phyloP scores from a whole-genome alignment of 1,140 invertebrate genomes.

The Doryteuthis pealeii region DNA sequence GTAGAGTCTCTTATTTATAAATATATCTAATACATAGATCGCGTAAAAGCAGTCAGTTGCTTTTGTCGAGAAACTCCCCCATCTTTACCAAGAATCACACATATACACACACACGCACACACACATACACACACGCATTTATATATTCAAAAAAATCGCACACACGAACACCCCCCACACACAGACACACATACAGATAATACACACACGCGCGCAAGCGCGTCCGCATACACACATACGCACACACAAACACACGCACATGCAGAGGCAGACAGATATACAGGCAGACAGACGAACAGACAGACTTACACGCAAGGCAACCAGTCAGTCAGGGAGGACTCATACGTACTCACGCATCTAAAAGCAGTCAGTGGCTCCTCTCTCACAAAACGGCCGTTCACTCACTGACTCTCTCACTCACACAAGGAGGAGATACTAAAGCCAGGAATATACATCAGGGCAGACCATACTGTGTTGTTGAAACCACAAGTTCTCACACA shows the following conservation, averaged over 20 bases:
- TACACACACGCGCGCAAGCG: constrained; percentile 23
- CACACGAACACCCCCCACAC: constrained; percentile 26
- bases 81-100: constrained; percentile 8
- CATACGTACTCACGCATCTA: not conserved
- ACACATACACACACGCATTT: constrained; percentile 17
- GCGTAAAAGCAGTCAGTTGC: not conserved
- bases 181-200: constrained; percentile 22
- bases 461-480: too few species aligned
- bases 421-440: too few species aligned
- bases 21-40: not conserved
- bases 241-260: constrained; percentile 23
- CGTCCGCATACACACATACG: constrained; percentile 23
- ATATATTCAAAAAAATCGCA: constrained; percentile 20
- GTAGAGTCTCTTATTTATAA: not conserved
- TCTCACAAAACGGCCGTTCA: too few species aligned
- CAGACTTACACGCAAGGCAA: constrained; percentile 21
- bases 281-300: constrained; percentile 18
- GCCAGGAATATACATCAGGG: too few species aligned
- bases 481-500: constrained; percentile 3
- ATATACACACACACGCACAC: constrained; percentile 20
- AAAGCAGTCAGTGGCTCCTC: not conserved
- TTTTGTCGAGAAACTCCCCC: not conserved
- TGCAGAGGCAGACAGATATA: constrained; percentile 20
- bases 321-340: not conserved
- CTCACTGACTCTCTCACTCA: too few species aligned